These are phyloP conservation scores for Ptychodera flava DNA, from an alignment of 35 echinoderm and acorn worm genomes.

Conservation along the genomic window DNA sequence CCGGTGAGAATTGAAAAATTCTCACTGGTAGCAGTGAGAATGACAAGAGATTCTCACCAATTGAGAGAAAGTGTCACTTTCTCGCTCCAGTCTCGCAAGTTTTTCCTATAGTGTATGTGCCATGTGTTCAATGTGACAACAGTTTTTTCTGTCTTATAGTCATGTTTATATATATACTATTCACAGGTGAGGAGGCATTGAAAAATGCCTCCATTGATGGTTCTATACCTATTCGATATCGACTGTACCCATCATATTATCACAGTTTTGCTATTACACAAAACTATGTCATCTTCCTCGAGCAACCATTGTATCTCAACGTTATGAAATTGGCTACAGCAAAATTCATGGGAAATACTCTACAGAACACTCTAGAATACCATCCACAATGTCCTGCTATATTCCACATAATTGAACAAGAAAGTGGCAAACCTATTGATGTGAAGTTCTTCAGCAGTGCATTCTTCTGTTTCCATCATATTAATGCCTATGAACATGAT, in stretches of 20 bases:
- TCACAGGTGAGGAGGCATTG: background rate
- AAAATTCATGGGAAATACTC: background rate
- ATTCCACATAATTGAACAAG: slow-evolving; percentile 40
- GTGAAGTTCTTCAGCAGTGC: slow-evolving; percentile 42
- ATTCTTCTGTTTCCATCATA: slow-evolving; percentile 85
- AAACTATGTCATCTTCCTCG: slow-evolving; percentile 79
- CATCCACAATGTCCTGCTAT: background rate
- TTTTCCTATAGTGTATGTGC: too few relatives aligned
- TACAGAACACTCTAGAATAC: slow-evolving; percentile 6
- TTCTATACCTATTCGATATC: background rate
- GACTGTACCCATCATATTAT: slow-evolving; percentile 52
- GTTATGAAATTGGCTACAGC: slow-evolving; percentile 21
- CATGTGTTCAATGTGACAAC: too few relatives aligned
- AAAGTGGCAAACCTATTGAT: slow-evolving; percentile 32
- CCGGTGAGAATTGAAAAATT: too few relatives aligned
- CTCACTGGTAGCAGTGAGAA: too few relatives aligned
- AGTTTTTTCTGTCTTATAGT: too few relatives aligned
- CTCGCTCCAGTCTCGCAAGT: too few relatives aligned
- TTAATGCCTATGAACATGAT: slow-evolving; percentile 71
- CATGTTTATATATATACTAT: too few relatives aligned
- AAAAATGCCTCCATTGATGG: background rate
- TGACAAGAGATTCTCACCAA: too few relatives aligned
- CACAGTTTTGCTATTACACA: slow-evolving; percentile 77
- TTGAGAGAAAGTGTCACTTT: too few relatives aligned
- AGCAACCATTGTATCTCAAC: slow-evolving; percentile 57